These are phyloP conservation scores for Microtus ochrogaster DNA, from an alignment of 2,113 vertebrate species.

Conservation along the genomic window DNA sequence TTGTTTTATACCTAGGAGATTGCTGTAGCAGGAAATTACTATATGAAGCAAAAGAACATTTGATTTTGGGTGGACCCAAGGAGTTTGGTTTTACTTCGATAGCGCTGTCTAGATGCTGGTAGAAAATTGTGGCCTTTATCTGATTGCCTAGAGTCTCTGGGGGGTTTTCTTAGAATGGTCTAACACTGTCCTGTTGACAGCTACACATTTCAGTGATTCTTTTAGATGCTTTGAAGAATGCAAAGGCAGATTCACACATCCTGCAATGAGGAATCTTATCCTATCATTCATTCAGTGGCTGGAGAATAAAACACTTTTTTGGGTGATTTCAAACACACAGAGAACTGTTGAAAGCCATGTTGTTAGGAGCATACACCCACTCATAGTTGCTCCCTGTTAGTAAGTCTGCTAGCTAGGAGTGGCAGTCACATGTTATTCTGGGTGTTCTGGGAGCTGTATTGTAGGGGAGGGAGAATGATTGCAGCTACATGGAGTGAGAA, in stretches of 20 bases:
- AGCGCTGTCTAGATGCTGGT: slow-evolving; percentile 10
- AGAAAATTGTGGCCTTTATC: not conserved
- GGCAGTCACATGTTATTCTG: not conserved
- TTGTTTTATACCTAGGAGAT: slow-evolving; percentile 35
- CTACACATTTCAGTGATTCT: slow-evolving; percentile 3
- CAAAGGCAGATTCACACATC: not conserved
- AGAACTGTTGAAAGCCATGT: not conserved
- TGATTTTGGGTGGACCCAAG: not conserved
- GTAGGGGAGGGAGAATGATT: not conserved
- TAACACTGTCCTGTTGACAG: slow-evolving; percentile 21
- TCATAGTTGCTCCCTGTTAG: not conserved
- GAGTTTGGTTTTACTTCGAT: slow-evolving; percentile 28
- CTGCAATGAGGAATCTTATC: not conserved
- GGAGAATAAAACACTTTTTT: not conserved
- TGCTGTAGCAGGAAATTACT: slow-evolving; percentile 31
- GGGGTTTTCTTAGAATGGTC: slow-evolving; percentile 24
- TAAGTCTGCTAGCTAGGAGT: not conserved
- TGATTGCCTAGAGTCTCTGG: not conserved
- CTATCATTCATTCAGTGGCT: not conserved
- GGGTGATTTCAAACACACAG: not conserved
- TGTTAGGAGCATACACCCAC: not conserved
- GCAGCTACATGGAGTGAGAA: not conserved
- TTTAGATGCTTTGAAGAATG: not conserved
- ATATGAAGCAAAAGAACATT: slow-evolving; percentile 41
- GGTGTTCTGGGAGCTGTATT: not conserved